phyloP scores from a whole-genome alignment of 2,888 invertebrate genomes.

The Homarus gammarus region DNA sequence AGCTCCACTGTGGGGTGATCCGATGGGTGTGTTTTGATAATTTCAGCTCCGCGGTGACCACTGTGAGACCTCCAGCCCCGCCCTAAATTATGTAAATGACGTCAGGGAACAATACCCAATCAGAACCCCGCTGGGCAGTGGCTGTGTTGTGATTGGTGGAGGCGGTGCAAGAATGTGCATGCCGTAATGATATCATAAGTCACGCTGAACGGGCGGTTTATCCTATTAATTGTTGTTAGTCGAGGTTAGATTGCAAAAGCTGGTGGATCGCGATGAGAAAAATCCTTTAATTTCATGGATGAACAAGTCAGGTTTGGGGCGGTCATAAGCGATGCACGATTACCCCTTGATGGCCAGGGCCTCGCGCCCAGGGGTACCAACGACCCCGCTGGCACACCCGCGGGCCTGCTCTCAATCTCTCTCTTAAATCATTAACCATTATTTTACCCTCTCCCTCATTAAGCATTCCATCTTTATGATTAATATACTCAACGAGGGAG shows the following conservation, averaged over 20 bases:
- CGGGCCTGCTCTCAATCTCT: not conserved
- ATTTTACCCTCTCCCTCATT: not conserved
- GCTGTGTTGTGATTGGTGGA: constrained; percentile 71
- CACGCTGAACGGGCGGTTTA: constrained; percentile 65
- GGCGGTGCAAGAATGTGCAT: constrained; percentile 71
- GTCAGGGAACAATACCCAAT: constrained; percentile 73
- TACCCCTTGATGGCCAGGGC: constrained; percentile 35
- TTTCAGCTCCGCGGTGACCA: constrained; percentile 49
- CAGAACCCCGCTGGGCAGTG: constrained; percentile 72
- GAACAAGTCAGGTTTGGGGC: constrained; percentile 51
- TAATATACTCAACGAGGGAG: not conserved
- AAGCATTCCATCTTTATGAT: not conserved
- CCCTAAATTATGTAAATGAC: constrained; percentile 75
- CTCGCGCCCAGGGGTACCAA: constrained; percentile 40
- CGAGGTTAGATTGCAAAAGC: constrained; percentile 60
- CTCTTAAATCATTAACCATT: not conserved
- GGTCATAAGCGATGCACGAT: constrained; percentile 55
- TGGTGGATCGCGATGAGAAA: constrained; percentile 61
- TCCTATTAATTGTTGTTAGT: constrained; percentile 70
- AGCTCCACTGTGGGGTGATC: constrained; percentile 11
- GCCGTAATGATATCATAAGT: constrained; percentile 72
- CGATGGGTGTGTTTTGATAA: constrained; percentile 61
- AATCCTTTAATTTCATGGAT: constrained; percentile 69
- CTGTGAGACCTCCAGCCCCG: constrained; percentile 61
- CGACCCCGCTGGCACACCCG: not conserved